These are phyloP conservation scores for Eupithecia pulchellata DNA, from an alignment of 2,888 invertebrate species.

Conservation along the genomic window DNA sequence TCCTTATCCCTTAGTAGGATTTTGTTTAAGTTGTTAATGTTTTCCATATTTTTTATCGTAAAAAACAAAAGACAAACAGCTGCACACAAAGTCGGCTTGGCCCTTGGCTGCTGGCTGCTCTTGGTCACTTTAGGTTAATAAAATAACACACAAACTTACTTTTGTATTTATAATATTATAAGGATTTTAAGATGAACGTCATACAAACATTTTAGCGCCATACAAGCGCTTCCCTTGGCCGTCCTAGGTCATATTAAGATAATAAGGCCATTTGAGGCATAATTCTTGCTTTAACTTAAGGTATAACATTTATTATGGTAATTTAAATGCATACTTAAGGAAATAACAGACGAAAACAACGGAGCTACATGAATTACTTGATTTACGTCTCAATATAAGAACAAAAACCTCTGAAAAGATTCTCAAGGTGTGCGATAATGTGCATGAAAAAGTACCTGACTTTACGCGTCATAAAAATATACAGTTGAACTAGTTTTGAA, in stretches of 20 bases:
- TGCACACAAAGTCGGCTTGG: too few relatives aligned
- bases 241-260: background rate
- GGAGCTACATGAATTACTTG: background rate
- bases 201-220: too few relatives aligned
- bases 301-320: background rate
- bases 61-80: too few relatives aligned
- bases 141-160: too few relatives aligned
- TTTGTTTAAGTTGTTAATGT: too few relatives aligned
- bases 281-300: background rate
- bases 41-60: too few relatives aligned
- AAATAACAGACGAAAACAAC: background rate
- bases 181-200: too few relatives aligned
- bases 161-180: too few relatives aligned
- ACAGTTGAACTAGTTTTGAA: background rate
- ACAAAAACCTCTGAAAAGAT: background rate
- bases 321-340: constrained; percentile 1
- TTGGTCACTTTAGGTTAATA: too few relatives aligned
- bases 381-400: background rate
- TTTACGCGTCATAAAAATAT: background rate
- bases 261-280: background rate
- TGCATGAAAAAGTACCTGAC: background rate
- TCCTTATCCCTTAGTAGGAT: too few relatives aligned
- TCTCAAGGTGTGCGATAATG: constrained; percentile 5
- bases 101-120: too few relatives aligned
- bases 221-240: background rate